Base-by-base conservation (phyloP, 2,888 invertebrate species). In the Dasysyrphus tricinctus region DNA sequence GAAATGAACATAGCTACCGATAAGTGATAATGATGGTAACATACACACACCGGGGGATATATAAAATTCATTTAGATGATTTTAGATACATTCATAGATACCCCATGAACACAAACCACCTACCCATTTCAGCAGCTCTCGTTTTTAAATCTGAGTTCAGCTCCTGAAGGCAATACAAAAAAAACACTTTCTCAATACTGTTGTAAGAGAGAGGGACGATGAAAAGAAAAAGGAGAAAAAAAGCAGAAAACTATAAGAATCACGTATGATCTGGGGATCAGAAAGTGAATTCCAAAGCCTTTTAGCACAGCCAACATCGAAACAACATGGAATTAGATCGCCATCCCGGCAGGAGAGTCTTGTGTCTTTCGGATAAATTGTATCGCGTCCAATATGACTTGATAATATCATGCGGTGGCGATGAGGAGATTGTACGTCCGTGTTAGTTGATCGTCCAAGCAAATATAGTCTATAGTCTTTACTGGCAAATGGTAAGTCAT, bases 231-330 rank as follows among this genome's bases (percentile, higher is more conserved):
- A 47, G 19, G 9, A 12, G 8, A 47, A 49, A n/a, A 47, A 11
- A 39, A 39, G 29, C 19, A 49, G 5, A 67, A 67, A 67, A 49
- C 37, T 49, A 32, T 37, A 34, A 72, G 80, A 80, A 84, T 76
- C 80, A 84, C 72, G 84, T 76, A 72, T 84, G 80, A 84, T n/a
- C n/a, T n/a, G n/a, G n/a, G n/a, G n/a, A n/a, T n/a, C 84, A 76
- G 80, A n/a, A n/a, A n/a, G n/a, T n/a, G n/a, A n/a, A n/a, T n/a
- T n/a, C n/a, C n/a, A n/a, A n/a, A n/a, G n/a, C n/a, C n/a, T n/a
- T n/a, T n/a, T 61, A 49, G 49, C 67, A 67, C 19, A 37, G 67
- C 49, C 19, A 37, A 49, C 49, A 49, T 59, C 34, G 47, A 32
- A 42, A 19, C 11, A 61, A 29, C 70, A 42, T 70, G 59, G 51